Evolutionary conservation across 2,888 invertebrate species (phyloP).

Genomic region (Standfussiana lucernea): DNA sequence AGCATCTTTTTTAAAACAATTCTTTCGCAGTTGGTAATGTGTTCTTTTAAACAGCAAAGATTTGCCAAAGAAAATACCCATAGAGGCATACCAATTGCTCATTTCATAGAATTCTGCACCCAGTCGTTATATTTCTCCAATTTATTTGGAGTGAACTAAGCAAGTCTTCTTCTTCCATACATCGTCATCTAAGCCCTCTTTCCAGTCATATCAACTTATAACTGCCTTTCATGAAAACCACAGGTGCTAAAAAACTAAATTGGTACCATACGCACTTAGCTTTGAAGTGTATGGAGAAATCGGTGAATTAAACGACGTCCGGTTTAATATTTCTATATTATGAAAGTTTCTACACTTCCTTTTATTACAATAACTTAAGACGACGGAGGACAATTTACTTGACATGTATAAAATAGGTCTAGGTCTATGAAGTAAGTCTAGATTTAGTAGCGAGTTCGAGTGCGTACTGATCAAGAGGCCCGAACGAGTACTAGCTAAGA

Average conservation of each 20-base stretch:
- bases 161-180: not conserved
- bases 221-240: not conserved
- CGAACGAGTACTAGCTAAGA: too few species aligned
- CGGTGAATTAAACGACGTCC: too few species aligned
- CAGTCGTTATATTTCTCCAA: not conserved
- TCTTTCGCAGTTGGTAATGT: not conserved
- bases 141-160: not conserved
- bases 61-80: not conserved
- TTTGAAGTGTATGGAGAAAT: too few species aligned
- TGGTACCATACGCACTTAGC: not conserved
- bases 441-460: too few species aligned
- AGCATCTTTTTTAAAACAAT: not conserved
- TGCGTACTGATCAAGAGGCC: too few species aligned
- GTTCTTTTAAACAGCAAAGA: not conserved
- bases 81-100: not conserved
- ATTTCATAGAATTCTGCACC: not conserved
- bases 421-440: too few species aligned
- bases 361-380: too few species aligned
- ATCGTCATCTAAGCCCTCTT: not conserved
- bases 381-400: too few species aligned
- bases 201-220: not conserved
- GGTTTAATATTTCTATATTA: too few species aligned
- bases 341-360: too few species aligned
- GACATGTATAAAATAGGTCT: too few species aligned
- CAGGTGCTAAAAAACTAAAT: not conserved